Conservation (phyloP, 2,888 invertebrate genomes). For the Belgica antarctica region DNA sequence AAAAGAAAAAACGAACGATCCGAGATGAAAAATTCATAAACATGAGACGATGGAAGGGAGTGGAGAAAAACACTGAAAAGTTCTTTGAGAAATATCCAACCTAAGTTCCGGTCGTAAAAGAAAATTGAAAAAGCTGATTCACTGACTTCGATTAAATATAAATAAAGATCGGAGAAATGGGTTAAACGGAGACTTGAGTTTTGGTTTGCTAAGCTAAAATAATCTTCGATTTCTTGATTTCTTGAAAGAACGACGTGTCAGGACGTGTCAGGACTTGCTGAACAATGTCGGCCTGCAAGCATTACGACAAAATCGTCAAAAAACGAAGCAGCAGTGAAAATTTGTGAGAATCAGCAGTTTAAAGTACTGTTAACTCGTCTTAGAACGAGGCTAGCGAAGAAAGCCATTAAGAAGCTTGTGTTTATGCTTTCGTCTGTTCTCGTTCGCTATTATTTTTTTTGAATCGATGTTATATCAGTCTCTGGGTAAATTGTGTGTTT, state of each 20-base stretch:
- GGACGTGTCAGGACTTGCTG: too few relatives aligned
- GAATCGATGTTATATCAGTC: neutral
- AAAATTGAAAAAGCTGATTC: constrained; percentile 39
- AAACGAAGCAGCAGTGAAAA: neutral
- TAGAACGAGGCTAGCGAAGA: constrained; percentile 5
- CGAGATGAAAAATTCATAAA: constrained; percentile 21
- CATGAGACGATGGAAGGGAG: constrained; percentile 8
- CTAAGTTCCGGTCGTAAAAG: constrained; percentile 14
- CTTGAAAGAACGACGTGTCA: too few relatives aligned
- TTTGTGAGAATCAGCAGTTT: neutral
- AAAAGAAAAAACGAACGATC: neutral
- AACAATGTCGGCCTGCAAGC: too few relatives aligned
- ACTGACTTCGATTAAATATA: constrained; percentile 41
- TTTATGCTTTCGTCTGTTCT: constrained; percentile 3
- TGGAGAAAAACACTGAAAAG: neutral
- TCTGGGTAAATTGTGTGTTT: neutral
- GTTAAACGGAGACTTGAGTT: neutral
- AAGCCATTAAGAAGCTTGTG: constrained; percentile 21
- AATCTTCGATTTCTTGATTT: too few relatives aligned
- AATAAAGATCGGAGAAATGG: constrained; percentile 12
- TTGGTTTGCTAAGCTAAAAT: too few relatives aligned
- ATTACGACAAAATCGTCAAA: too few relatives aligned
- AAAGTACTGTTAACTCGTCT: constrained; percentile 7
- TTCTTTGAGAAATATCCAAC: neutral
- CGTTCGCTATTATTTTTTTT: neutral